Conservation (phyloP, 2,888 invertebrate genomes). For the Apoda limacodes region DNA sequence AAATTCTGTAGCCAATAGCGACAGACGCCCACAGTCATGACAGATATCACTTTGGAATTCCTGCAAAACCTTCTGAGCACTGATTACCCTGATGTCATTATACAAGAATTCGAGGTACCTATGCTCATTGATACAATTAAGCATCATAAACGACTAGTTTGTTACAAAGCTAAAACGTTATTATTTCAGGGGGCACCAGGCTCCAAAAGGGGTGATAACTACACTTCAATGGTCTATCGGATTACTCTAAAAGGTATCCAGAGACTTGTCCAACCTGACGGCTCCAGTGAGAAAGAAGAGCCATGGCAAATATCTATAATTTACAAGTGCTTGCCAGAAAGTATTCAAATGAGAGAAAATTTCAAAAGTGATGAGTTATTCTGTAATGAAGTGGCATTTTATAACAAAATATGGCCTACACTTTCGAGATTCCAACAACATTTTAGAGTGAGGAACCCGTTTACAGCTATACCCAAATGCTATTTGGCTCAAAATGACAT, state of each 20-base stretch:
- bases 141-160: too few relatives aligned
- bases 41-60: conserved; percentile 62
- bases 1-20: conserved; percentile 7
- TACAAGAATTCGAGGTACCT: conserved; percentile 66
- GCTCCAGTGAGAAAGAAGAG: conserved; percentile 36
- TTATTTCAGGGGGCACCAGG: conserved; percentile 71
- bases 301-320: conserved; percentile 77
- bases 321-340: conserved; percentile 78
- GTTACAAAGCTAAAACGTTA: background rate
- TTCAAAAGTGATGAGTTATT: conserved; percentile 79
- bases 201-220: conserved; percentile 80
- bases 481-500: conserved; percentile 70
- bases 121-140: too few relatives aligned
- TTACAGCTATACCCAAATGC: conserved; percentile 71
- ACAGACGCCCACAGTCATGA: conserved; percentile 30
- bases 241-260: conserved; percentile 68
- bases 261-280: conserved; percentile 34
- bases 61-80: conserved; percentile 65
- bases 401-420: conserved; percentile 78
- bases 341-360: conserved; percentile 72
- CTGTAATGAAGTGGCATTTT: conserved; percentile 79
- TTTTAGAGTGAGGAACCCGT: conserved; percentile 46
- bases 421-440: conserved; percentile 69
- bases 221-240: conserved; percentile 79
- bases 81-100: conserved; percentile 66